These are phyloP conservation scores for Drosophila aff. DNA, from an alignment of 1,140 invertebrate species.

Conservation along the genomic window DNA sequence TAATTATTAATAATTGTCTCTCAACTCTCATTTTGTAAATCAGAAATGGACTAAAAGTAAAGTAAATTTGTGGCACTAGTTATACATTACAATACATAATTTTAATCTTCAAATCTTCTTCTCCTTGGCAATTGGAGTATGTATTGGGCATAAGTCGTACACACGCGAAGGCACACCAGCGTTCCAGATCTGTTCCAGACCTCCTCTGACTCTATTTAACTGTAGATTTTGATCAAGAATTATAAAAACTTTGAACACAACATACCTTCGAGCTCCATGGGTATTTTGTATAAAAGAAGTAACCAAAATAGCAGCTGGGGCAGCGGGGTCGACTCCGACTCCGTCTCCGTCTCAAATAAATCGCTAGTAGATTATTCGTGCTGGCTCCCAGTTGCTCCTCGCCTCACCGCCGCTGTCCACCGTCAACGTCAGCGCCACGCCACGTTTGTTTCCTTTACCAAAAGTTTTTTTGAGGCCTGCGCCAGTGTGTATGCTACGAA, in stretches of 20 bases:
- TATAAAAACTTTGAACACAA: not conserved
- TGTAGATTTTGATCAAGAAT: not conserved
- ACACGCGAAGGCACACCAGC: accelerated
- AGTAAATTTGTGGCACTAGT: not conserved
- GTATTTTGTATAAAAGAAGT: conserved; percentile 61
- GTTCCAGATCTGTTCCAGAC: not conserved
- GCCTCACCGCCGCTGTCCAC: conserved; percentile 10
- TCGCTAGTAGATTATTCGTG: conserved; percentile 82
- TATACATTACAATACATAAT: not conserved
- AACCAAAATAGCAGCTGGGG: conserved; percentile 73
- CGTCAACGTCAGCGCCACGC: conserved; percentile 9
- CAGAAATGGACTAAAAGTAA: not conserved
- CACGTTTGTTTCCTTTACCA: conserved; percentile 34
- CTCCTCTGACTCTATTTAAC: accelerated
- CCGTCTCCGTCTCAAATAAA: conserved; percentile 67
- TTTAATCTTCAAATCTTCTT: too few relatives aligned
- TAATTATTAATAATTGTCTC: not conserved
- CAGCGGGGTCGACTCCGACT: conserved; percentile 25
- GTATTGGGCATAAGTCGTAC: not conserved
- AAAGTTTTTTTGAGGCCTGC: conserved; percentile 54
- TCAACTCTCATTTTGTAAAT: not conserved
- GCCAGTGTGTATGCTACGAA: conserved; percentile 79
- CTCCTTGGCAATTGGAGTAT: not conserved
- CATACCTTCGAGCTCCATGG: not conserved
- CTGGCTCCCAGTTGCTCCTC: conserved; percentile 61